Percentiles rank a stretch among this genome's conserved stretches.
phyloP scores from a whole-genome alignment of 2,888 invertebrate genomes.

The Thelaira solivaga region DNA sequence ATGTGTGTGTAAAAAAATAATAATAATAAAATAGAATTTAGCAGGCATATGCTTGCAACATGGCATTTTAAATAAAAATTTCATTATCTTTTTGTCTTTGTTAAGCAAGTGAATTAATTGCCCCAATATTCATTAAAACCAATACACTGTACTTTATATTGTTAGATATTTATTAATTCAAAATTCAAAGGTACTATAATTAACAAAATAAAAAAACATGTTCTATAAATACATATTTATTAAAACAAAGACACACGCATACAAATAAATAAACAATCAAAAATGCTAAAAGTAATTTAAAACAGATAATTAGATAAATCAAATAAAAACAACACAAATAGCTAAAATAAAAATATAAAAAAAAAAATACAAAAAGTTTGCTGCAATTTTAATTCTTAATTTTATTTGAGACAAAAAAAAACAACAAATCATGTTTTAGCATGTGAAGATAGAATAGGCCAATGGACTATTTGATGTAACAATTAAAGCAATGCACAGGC shows the following conservation, averaged over 20 bases:
- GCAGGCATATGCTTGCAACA: too few species aligned
- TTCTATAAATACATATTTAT: too few species aligned
- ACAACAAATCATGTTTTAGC: too few species aligned
- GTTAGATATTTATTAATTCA: slow-evolving; percentile 21
- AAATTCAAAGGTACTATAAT: slow-evolving; percentile 22
- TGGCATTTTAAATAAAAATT: too few species aligned
- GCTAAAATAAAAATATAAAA: slow-evolving; percentile 30
- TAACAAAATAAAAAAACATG: background rate
- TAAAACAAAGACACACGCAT: too few species aligned
- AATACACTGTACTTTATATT: slow-evolving; percentile 2
- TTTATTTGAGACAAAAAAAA: too few species aligned
- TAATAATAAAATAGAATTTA: too few species aligned
- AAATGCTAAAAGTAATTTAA: background rate
- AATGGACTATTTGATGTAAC: too few species aligned
- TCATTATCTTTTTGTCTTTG: slow-evolving; percentile 8
- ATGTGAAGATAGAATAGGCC: too few species aligned
- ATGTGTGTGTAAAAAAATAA: too few species aligned
- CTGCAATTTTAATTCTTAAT: too few species aligned
- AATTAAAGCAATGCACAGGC: too few species aligned
- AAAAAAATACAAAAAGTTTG: background rate
- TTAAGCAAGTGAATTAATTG: slow-evolving; percentile 17
- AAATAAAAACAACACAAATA: slow-evolving; percentile 28
- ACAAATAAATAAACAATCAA: slow-evolving; percentile 4
- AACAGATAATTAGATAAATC: background rate
- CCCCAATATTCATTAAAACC: slow-evolving; percentile 5